phyloP scores from a whole-genome alignment of 2,797 vertebrate species.

The Sebastes aleutianus region DNA sequence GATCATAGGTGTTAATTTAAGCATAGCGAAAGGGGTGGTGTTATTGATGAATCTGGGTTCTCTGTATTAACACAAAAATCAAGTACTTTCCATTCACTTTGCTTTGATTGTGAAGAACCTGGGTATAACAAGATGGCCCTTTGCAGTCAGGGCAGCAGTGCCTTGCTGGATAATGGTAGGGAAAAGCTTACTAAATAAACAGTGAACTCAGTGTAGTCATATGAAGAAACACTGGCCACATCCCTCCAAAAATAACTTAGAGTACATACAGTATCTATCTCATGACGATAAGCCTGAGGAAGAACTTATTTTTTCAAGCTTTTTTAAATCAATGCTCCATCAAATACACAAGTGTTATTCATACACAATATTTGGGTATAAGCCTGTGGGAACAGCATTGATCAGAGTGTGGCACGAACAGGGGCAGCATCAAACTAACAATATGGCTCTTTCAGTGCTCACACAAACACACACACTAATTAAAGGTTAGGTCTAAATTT shows the following conservation, averaged over 20 bases:
- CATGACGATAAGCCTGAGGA: constrained; percentile 20
- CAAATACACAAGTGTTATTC: constrained; percentile 33
- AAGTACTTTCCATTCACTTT: background rate
- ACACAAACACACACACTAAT: background rate
- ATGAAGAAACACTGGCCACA: constrained; percentile 16
- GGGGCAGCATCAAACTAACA: background rate
- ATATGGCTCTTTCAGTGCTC: constrained; percentile 10
- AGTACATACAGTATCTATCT: background rate
- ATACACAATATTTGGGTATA: constrained; percentile 10
- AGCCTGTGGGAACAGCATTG: constrained; percentile 3
- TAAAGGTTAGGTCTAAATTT: constrained; percentile 50
- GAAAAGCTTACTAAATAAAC: background rate
- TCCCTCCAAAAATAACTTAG: constrained; percentile 2
- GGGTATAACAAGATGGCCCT: background rate
- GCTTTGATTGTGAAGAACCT: background rate
- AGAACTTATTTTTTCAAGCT: constrained; percentile 28
- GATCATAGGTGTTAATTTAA: background rate
- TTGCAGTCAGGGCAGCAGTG: background rate
- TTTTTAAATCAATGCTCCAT: constrained; percentile 25
- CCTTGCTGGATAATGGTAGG: background rate
- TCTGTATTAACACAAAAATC: background rate
- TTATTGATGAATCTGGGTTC: background rate
- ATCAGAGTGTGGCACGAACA: constrained; percentile 13
- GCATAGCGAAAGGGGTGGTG: background rate
- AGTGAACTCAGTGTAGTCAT: constrained; percentile 10